Evolutionary conservation across 2,888 invertebrate species (phyloP), one percentile per base, ranked within the genome.

Genomic region (Himalopsyche kuldschensis): DNA sequence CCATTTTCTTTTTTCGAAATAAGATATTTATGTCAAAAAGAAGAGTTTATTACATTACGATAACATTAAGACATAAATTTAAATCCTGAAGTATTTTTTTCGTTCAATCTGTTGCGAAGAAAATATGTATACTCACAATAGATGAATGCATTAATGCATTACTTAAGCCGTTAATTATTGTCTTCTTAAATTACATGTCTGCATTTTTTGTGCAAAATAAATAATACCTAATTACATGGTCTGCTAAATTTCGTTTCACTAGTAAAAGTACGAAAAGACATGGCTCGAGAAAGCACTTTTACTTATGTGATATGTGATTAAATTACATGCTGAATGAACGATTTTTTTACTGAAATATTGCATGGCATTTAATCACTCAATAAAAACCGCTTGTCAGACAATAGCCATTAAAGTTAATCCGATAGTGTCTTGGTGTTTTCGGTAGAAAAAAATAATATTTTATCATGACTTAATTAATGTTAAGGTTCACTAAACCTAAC

Each of bases 201-300:
- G 10, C 3, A 11, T 27, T 69, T 27, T 69, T 69, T 69, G 69
- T 27, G 11, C 30, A 69, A 69, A 69, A 69, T 69, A 69, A 69
- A 27, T 27, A 69, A 30, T 69, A 15, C 11, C 10, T 69, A 30
- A 69, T 69, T 32, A 35, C 24, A 76, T n/a, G 76, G 76, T 76
- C 76, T 32, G 41, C 15, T 20, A 6, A 76, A 31, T 41, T 35
- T 76, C 76, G 3, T 76, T 76, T 76, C 76, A 35, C 76, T 76
- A 4, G 76, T 76, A 32, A 76, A 31, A 76, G 76, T 41, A 41
- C 17, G 41, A n/a, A n/a, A n/a, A n/a, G n/a, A 76, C 35, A 76
- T 17, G 17, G 41, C 35, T 20, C 76, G 76, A 35, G 76, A 76
- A 76, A 76, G 76, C 76, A 76, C 76, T 76, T 76, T 76, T 76